Evolutionary conservation across 2,113 vertebrate species (phyloP), one percentile per base, ranked within the genome.

Genomic region (Thunnus thynnus): DNA sequence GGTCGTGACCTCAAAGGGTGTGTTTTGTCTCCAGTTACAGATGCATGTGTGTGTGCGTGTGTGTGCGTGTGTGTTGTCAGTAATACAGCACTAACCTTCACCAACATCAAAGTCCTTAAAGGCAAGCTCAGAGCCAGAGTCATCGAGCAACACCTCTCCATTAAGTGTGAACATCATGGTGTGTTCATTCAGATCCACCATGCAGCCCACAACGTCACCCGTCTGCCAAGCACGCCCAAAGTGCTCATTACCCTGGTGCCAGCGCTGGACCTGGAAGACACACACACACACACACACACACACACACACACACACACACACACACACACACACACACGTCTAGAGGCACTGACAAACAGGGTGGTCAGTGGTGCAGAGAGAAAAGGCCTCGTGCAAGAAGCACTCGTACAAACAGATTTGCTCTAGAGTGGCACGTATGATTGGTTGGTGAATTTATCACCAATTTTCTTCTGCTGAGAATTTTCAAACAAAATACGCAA

Each of bases 131-230:
- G 98, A 99, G 8, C 98, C 98, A 0, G 97, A 99, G 72, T 99
- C 97, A 55, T 99, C 97, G 4, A 99, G 96, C 20, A 99, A 92
- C 72, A 99, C 96, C 85, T 99, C 98, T 14, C 98, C 98, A 2
- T 99, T 99, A 18, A 98, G 95, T 0, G 98, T 99, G 94, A 99
- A 99, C 94, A 98, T 98, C 96, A 99, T 96, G 25, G 97, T 99
- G 86, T 95, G 97, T 30, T 99, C 98, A 0, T 96, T 97, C 92
- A 99, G 95, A 84, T 99, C 98, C 51, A 98, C 97, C 97, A 99
- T 97, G 71, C 98, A 99, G 2, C 98, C 98, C 25, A 99, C 96
- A 8, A 99, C 96, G 16, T 99, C 98, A 0, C 97, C 97, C 0
- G 94, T 92, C 83, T 96, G 94, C 97, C 98, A 99, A 1, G 96